Conservation (phyloP, 1,140 invertebrate genomes). For the Drosophila funebris region DNA sequence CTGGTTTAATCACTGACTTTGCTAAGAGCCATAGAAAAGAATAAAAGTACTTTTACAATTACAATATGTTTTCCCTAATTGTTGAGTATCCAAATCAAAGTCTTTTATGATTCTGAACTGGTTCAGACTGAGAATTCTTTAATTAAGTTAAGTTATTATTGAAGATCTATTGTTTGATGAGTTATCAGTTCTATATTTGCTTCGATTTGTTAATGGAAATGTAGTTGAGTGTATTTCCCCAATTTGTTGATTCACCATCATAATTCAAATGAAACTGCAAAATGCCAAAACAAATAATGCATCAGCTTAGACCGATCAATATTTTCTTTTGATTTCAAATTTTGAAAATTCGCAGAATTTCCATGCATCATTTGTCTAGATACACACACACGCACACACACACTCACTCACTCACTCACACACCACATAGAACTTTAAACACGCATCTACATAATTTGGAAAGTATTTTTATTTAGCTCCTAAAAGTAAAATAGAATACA, state of each 20-base stretch:
- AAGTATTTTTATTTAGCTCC: conserved; percentile 19
- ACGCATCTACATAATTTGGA: neutral
- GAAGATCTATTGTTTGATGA: neutral
- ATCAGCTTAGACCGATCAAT: neutral
- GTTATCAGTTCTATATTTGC: neutral
- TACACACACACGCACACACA: neutral
- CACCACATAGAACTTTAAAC: neutral
- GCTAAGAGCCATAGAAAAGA: too few relatives aligned
- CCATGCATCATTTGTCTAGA: conserved; percentile 47
- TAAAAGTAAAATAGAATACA: neutral
- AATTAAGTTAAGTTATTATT: neutral
- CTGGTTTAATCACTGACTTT: neutral
- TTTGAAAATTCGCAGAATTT: conserved; percentile 14
- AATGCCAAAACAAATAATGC: conserved; percentile 49
- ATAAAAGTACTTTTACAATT: too few relatives aligned
- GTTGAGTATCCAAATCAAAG: too few relatives aligned
- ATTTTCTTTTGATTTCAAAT: neutral
- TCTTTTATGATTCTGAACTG: neutral
- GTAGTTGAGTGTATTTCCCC: neutral
- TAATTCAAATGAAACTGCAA: conserved; percentile 45
- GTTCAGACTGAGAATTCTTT: too few relatives aligned
- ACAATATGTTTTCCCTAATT: neutral
- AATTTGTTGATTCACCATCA: conserved; percentile 19
- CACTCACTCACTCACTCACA: conserved; percentile 13
- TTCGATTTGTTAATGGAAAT: neutral